Conservation (phyloP, 2,888 invertebrate genomes). For the Liodrosophila aerea region DNA sequence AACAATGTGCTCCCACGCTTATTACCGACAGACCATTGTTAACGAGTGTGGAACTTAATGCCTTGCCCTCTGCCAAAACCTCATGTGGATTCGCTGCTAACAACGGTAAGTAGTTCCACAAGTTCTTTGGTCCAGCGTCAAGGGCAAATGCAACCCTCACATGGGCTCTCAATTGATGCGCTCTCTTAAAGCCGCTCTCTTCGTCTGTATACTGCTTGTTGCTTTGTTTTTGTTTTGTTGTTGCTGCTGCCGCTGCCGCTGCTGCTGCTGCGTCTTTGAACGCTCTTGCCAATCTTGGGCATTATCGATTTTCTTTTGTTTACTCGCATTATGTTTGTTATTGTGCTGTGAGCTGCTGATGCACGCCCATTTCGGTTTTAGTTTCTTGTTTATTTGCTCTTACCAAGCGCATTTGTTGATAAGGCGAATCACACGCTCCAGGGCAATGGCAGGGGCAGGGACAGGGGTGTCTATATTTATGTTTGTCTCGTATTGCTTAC, state of each 20-base stretch:
- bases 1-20: slow-evolving; percentile 27
- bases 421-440: slow-evolving; percentile 16
- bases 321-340: slow-evolving; percentile 35
- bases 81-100: too few species aligned
- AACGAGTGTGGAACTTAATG: too few species aligned
- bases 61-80: too few species aligned
- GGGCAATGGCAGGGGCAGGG: slow-evolving; percentile 1
- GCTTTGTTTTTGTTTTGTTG: slow-evolving; percentile 53
- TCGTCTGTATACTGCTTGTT: slow-evolving; percentile 38
- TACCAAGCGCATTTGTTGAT: slow-evolving; percentile 41
- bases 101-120: slow-evolving; percentile 29
- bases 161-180: slow-evolving; percentile 4
- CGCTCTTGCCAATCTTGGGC: slow-evolving; percentile 76
- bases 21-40: slow-evolving; percentile 53
- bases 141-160: slow-evolving; percentile 52
- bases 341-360: slow-evolving; percentile 23
- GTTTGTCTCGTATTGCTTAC: slow-evolving; percentile 20
- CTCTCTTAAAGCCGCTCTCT: slow-evolving; percentile 29
- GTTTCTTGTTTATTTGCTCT: slow-evolving; percentile 53
- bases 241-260: slow-evolving; percentile 13
- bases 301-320: slow-evolving; percentile 76
- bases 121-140: slow-evolving; percentile 37
- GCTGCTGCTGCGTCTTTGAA: slow-evolving; percentile 32
- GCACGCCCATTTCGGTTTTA: slow-evolving; percentile 32
- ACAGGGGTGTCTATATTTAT: slow-evolving; percentile 14